Base-by-base conservation (phyloP, 2,888 invertebrate species). In the Drosophila picticornis region DNA sequence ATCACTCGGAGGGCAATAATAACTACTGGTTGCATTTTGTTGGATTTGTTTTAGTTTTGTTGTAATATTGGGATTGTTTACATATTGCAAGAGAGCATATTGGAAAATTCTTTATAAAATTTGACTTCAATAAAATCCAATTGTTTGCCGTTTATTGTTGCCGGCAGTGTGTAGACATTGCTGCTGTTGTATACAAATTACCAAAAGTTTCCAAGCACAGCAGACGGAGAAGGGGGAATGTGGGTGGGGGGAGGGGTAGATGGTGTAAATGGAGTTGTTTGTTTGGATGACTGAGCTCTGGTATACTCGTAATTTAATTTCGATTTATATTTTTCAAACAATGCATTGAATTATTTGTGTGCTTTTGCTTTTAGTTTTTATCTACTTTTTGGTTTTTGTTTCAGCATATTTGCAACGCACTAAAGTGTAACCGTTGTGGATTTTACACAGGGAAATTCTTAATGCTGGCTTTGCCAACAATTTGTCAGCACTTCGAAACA, bases 41-140 rank as follows among this genome's bases (percentile, higher is more conserved):
- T 43, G 13, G 27, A 36, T n/a, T 19, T 31, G 7, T 22, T 29
- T 19, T 11, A 25, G 36, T 22, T 16, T 22, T 66, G 25, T 27
- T 60, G 75, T 83, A 84, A 80, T 77, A 75, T 84, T 87, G 70
- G 57, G 31, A 71, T 87, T 84, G 85, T 87, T 82, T 88, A 73
- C 76, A 38, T 75, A 81, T 75, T 77, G 78, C 61, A 57, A 53
- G 36, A 65, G 43, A 68, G 52, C 82, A 81, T 77, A 88, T 82
- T 68, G 85, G 67, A 80, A 88, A 87, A 72, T 82, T 82, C 72
- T 82, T 87, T 76, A 88, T 80, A 72, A 70, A 75, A 83, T 88
- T 83, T 72, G 29, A 72, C 56, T 72, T 64, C 69, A 86, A 70
- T 88, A 81, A 83, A 72, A 75, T 64, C 50, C 78, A 88, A 84